phyloP scores from a whole-genome alignment of 2,113 vertebrate species.

The Pomatorhinus ruficollis region DNA sequence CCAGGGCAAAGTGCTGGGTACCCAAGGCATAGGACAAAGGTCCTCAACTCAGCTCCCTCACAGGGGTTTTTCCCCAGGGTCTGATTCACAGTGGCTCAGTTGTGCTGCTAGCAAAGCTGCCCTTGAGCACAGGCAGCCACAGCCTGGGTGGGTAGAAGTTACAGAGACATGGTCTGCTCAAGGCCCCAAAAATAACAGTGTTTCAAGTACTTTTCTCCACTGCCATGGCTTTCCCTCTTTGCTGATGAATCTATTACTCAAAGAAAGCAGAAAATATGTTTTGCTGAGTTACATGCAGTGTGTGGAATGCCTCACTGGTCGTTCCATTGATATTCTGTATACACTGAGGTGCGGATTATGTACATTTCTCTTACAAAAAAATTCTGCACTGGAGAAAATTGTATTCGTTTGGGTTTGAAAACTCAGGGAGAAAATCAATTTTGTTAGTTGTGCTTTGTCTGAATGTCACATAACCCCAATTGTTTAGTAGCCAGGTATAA shows the following conservation, averaged over 20 bases:
- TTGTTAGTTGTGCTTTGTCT: not conserved
- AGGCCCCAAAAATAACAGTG: not conserved
- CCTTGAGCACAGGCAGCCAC: not conserved
- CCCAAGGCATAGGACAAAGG: not conserved
- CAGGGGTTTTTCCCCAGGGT: not conserved
- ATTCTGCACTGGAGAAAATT: not conserved
- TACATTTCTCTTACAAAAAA: not conserved
- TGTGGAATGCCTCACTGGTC: not conserved
- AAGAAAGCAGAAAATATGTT: not conserved
- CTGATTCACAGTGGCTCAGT: not conserved
- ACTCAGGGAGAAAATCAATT: not conserved
- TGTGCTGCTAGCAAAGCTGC: not conserved
- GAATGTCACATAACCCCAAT: not conserved
- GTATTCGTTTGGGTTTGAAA: not conserved
- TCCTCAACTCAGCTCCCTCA: not conserved
- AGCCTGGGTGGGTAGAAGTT: not conserved
- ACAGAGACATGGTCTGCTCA: not conserved
- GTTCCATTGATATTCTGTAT: not conserved
- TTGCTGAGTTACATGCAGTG: not conserved
- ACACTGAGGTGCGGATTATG: not conserved
- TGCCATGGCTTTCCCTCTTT: not conserved
- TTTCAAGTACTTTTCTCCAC: not conserved
- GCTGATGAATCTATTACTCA: not conserved
- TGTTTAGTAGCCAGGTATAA: not conserved
- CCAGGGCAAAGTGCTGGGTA: not conserved